phyloP scores from a whole-genome alignment of 1,140 invertebrate species.

The Harpegnathos saltator region DNA sequence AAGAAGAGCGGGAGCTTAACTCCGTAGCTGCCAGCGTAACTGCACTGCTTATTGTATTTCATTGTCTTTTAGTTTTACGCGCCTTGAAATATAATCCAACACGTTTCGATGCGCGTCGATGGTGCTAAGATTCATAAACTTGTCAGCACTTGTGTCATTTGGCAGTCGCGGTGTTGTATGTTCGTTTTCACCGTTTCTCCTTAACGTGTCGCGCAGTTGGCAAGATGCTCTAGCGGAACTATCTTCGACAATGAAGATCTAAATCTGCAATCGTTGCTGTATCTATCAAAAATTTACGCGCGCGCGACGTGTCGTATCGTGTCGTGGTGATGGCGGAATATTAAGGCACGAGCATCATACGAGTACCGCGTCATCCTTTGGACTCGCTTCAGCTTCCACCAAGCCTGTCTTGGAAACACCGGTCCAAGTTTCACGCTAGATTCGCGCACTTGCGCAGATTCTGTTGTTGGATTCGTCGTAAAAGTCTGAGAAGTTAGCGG shows the following conservation, averaged over 20 bases:
- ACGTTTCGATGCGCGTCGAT: constrained; percentile 32
- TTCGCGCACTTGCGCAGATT: too few relatives aligned
- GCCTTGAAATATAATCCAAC: constrained; percentile 50
- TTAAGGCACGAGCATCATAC: background rate
- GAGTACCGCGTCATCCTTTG: background rate
- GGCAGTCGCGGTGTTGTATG: constrained; percentile 4
- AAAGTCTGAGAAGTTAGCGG: background rate
- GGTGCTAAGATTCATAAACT: constrained; percentile 40
- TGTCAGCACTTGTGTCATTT: constrained; percentile 44
- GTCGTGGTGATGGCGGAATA: background rate
- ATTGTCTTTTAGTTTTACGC: constrained; percentile 50
- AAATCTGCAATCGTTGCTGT: constrained; percentile 43
- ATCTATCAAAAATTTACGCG: constrained; percentile 23
- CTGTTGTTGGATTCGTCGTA: background rate
- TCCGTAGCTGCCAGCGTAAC: constrained; percentile 35
- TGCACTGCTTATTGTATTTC: constrained; percentile 45
- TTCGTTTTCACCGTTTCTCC: constrained; percentile 4
- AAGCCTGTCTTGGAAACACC: background rate
- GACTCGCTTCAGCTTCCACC: background rate
- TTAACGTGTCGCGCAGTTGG: constrained; percentile 63
- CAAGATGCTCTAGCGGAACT: constrained; percentile 38
- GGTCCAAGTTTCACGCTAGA: too few relatives aligned
- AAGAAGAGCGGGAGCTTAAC: background rate
- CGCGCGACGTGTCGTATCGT: background rate
- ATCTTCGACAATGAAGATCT: constrained; percentile 32